These are phyloP conservation scores for Gymnorhina tibicen DNA, from an alignment of 2,113 vertebrate genomes.

Conservation along the genomic window DNA sequence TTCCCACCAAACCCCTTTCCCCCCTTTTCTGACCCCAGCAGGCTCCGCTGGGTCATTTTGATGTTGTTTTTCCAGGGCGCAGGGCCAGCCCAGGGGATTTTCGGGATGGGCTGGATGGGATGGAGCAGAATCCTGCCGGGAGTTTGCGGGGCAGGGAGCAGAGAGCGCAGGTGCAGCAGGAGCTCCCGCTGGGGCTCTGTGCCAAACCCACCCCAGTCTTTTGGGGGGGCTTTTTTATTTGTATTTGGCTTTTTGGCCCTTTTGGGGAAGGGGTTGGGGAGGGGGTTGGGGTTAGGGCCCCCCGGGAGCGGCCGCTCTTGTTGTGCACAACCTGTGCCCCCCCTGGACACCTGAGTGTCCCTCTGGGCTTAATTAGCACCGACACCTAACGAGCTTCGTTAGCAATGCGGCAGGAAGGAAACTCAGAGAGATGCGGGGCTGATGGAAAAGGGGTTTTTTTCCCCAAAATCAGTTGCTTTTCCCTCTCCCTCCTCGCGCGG, in stretches of 20 bases:
- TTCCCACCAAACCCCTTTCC: not conserved
- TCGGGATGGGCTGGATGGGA: not conserved
- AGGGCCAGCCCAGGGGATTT: fast-evolving
- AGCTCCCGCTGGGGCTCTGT: fast-evolving
- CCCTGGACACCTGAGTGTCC: fast-evolving
- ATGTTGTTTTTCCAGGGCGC: fast-evolving
- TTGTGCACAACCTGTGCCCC: fast-evolving
- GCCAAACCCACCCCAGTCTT: not conserved
- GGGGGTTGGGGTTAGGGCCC: fast-evolving
- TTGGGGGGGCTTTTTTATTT: fast-evolving
- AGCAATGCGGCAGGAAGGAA: not conserved
- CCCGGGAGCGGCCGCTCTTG: not conserved
- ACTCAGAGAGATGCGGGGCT: fast-evolving
- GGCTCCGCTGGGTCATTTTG: fast-evolving
- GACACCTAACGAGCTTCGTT: not conserved
- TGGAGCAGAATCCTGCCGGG: fast-evolving
- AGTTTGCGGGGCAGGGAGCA: fast-evolving
- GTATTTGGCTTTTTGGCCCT: not conserved
- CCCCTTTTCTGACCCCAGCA: fast-evolving
- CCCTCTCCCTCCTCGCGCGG: too few relatives aligned
- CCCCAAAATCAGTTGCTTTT: fast-evolving
- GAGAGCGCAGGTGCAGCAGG: fast-evolving
- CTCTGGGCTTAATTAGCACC: not conserved
- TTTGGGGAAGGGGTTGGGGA: not conserved
- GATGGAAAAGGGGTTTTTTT: fast-evolving